Evolutionary conservation across 2,797 vertebrate genomes (phyloP), one percentile per base, ranked within the genome.

Genomic region (Gobio occitaniae): DNA sequence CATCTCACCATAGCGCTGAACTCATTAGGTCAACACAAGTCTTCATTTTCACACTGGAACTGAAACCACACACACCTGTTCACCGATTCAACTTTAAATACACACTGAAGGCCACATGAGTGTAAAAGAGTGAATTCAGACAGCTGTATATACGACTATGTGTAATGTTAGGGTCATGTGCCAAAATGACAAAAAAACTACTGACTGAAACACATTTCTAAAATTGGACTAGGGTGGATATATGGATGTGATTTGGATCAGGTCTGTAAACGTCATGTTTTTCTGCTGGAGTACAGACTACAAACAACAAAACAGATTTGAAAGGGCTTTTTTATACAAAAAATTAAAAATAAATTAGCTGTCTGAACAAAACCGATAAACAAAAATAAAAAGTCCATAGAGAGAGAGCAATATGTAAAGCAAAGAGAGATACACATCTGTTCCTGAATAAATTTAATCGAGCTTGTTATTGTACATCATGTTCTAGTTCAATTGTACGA

Each of bases 381-480:
- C 29, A 32, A 59, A 4, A 12, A 21, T 69, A 25, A 83, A 65
- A 44, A 36, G 1, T 29, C 7, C 13, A 17, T 13, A 2, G 21
- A 79, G 11, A 48, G 44, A 87, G 44, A 84, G 69, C 54, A 38
- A 56, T 15, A 44, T 21, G 69, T 12, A 32, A 72, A 32, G n/a
- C 63, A 50, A 61, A 36, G 10, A 54, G 5, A 61, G 16, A 36
- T 36, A 44, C 52, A 36, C n/a, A 48, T 48, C 29, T 78, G 65
- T 78, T 78, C 7, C 47, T 76, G 38, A 77, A 77, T 77, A 50
- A 36, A 78, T 16, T 15, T 6, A 84, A 36, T 68, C 1, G 0
- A 69, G 48, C 8, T 65, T 84, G 82, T 68, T 47, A 50, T n/a
- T 48, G 83, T 79, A 84, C 83, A 63, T n/a, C 19, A 38, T 79